These are phyloP conservation scores for Erythrocercus mccallii DNA, from an alignment of 2,113 vertebrate genomes.

Conservation along the genomic window DNA sequence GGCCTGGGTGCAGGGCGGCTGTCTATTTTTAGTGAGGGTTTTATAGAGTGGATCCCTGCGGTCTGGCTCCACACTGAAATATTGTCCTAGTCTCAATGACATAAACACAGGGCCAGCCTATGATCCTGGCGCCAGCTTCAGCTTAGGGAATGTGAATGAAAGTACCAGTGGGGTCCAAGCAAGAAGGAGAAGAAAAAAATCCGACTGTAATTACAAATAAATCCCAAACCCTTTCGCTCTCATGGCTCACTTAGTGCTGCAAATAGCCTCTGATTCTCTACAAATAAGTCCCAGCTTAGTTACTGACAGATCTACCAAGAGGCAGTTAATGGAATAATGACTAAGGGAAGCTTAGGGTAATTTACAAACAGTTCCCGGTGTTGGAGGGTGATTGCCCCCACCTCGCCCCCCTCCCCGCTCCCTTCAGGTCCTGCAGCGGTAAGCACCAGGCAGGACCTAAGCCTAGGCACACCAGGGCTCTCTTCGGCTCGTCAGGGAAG, in stretches of 20 bases:
- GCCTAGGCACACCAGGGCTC: not conserved
- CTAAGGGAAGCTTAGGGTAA: constrained; percentile 55
- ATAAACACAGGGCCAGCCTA: constrained; percentile 83
- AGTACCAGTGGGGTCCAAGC: constrained; percentile 68
- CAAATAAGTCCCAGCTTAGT: constrained; percentile 66
- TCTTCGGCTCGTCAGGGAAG: not conserved
- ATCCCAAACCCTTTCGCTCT: constrained; percentile 64
- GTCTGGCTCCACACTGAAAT: constrained; percentile 86
- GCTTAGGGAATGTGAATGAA: constrained; percentile 80
- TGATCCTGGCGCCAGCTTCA: constrained; percentile 83
- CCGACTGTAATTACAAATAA: constrained; percentile 75
- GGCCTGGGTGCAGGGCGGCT: constrained; percentile 71
- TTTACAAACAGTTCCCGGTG: constrained; percentile 24
- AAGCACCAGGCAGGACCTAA: not conserved
- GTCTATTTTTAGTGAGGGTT: constrained; percentile 85
- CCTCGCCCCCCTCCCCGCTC: not conserved
- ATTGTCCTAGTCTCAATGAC: constrained; percentile 85
- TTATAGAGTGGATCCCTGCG: constrained; percentile 86
- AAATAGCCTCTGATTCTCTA: constrained; percentile 67
- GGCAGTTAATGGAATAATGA: constrained; percentile 67
- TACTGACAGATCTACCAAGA: constrained; percentile 69
- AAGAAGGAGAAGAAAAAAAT: constrained; percentile 65
- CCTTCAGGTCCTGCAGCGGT: not conserved
- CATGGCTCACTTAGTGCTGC: constrained; percentile 64
- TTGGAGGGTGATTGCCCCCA: not conserved